Evolutionary conservation across 2,888 invertebrate genomes (phyloP).

Genomic region (Eupithecia pulchellata): DNA sequence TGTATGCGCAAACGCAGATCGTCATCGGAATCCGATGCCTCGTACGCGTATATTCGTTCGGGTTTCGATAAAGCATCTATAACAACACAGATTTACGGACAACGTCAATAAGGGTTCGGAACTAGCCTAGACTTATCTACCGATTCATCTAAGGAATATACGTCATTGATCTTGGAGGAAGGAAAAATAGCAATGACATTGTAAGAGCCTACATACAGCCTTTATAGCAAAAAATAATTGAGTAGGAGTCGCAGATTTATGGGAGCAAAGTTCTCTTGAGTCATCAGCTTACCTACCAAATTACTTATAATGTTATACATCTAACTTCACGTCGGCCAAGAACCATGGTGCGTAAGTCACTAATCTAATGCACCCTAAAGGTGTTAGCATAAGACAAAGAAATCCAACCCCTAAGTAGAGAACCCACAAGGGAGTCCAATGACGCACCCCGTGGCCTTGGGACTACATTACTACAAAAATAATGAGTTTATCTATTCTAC

Average conservation of each 20-base stretch:
- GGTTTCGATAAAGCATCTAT: slow-evolving; percentile 85
- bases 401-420: slow-evolving; percentile 20
- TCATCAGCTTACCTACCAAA: not conserved
- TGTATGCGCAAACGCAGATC: slow-evolving; percentile 83
- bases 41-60: slow-evolving; percentile 82
- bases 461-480: slow-evolving; percentile 56
- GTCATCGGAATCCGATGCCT: slow-evolving; percentile 80
- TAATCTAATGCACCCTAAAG: slow-evolving; percentile 11
- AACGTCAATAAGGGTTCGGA: slow-evolving; percentile 64
- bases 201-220: not conserved
- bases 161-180: not conserved
- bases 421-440: slow-evolving; percentile 34
- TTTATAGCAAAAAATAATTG: not conserved
- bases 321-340: slow-evolving; percentile 14
- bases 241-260: not conserved
- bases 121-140: slow-evolving; percentile 45
- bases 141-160: not conserved
- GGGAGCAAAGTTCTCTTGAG: not conserved
- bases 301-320: not conserved
- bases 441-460: slow-evolving; percentile 60
- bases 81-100: slow-evolving; percentile 83
- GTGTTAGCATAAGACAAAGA: slow-evolving; percentile 30
- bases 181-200: not conserved
- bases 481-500: slow-evolving; percentile 53
- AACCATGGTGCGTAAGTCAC: slow-evolving; percentile 1